A percentile compares a stretch with the other conserved stretches of the same genome.
Conservation (phyloP, 2,888 invertebrate species). For the Microdon myrmicae region DNA sequence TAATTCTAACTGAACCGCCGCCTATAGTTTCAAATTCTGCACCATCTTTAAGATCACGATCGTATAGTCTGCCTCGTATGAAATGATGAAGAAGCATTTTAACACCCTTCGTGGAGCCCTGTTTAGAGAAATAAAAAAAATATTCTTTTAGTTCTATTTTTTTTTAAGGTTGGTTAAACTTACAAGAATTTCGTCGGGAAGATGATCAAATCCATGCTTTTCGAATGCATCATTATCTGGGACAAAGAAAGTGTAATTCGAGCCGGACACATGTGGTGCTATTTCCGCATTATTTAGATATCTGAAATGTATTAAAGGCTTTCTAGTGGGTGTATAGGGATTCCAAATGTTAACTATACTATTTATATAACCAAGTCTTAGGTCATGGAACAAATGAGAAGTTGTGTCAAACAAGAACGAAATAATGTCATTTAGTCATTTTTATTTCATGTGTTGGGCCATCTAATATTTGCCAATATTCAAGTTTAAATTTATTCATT, state of each 20-base stretch:
- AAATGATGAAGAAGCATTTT: constrained; percentile 73
- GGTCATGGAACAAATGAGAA: background rate
- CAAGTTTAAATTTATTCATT: too few relatives aligned
- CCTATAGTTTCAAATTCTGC: constrained; percentile 70
- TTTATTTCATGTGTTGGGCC: too few relatives aligned
- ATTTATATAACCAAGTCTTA: too few relatives aligned
- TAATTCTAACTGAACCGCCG: constrained; percentile 70
- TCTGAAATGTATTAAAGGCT: constrained; percentile 56
- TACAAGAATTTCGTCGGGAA: constrained; percentile 69
- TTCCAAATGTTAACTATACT: background rate
- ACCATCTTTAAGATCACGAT: constrained; percentile 71
- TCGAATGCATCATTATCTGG: constrained; percentile 76
- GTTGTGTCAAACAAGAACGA: background rate
- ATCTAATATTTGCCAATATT: too few relatives aligned
- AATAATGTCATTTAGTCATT: too few relatives aligned
- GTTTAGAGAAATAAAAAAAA: constrained; percentile 55
- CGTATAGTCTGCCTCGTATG: constrained; percentile 72
- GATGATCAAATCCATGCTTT: constrained; percentile 70
- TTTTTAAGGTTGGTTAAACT: constrained; percentile 38
- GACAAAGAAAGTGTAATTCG: constrained; percentile 77
- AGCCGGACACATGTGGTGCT: constrained; percentile 72
- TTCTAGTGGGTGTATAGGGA: background rate
- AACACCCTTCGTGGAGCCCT: too few relatives aligned
- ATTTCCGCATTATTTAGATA: constrained; percentile 74
- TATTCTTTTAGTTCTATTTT: constrained; percentile 1